These are phyloP conservation scores for Aromia moschata DNA, from an alignment of 2,888 invertebrate genomes.

Conservation along the genomic window DNA sequence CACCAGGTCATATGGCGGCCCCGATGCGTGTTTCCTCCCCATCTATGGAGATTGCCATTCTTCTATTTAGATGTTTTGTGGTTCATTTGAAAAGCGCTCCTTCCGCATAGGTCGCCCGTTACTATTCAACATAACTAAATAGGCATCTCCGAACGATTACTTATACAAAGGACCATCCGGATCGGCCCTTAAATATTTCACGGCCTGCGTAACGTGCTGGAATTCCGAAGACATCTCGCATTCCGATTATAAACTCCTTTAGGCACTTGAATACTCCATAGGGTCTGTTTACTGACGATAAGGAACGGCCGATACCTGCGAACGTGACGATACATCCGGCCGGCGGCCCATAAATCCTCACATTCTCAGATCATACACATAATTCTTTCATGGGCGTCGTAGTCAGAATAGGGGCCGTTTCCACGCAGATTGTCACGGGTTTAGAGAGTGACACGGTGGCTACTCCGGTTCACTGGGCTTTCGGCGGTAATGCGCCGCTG, in stretches of 20 bases:
- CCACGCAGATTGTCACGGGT: conserved; percentile 43
- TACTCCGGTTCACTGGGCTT: conserved; percentile 31
- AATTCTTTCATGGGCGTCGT: conserved; percentile 17
- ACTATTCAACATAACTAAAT: no score
- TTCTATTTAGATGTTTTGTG: no score
- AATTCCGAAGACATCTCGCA: conserved; percentile 1
- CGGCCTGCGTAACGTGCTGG: conserved; percentile 4
- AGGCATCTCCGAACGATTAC: no score
- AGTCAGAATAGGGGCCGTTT: conserved; percentile 35
- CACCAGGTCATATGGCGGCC: no score
- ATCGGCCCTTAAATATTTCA: conserved; percentile 23
- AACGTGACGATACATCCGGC: conserved; percentile 2
- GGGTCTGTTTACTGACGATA: conserved; percentile 23
- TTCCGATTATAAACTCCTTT: conserved; percentile 18
- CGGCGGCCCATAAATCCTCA: not conserved
- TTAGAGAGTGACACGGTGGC: conserved; percentile 32
- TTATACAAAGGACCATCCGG: no score
- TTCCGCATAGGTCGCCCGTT: no score
- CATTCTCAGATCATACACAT: conserved; percentile 25
- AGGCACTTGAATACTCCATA: conserved; percentile 21
- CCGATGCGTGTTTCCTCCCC: no score
- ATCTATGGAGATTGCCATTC: no score
- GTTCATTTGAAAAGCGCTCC: no score
- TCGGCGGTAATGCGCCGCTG: conserved; percentile 13
- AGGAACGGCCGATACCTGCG: conserved; percentile 9